Base-by-base conservation (phyloP, 2,888 invertebrate species). In the Cryptocheilus praepositus region DNA sequence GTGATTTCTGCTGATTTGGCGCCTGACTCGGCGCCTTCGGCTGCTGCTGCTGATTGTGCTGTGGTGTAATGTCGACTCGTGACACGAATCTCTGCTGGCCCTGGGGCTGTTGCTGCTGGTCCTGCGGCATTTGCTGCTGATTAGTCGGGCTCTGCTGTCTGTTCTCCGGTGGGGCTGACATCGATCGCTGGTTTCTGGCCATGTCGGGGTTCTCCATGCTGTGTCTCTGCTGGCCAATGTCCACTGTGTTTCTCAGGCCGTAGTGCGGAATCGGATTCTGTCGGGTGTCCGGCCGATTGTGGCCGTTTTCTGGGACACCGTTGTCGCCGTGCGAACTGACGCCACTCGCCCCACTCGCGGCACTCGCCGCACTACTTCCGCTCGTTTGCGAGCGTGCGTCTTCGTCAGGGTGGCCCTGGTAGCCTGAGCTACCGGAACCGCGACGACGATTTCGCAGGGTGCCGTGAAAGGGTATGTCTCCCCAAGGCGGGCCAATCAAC, bases 141-240 rank as follows among this genome's bases (percentile, higher is more conserved):
- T 77, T 44, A 46, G 62, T 59, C 13, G 70, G 58, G 1, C 53
- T 19, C 57, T 86, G 88, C 52, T 88, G 89, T 44, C 90, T 89
- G 76, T 89, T 91, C 85, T 92, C 93, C 61, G 95, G 94, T 36
- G 95, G 95, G 28, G 95, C 95, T 76, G 95, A 95, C 92, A 94
- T 93, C 61, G 95, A 94, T 84, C 95, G 90, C 77, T 93, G 93
- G 64, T 91, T 91, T 75, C 94, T 91, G 8, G 81, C 84, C 75
- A 91, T 91, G 81, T 90, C 90, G 46, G 90, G 89, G 81, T 91
- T 92, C 49, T 90, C 90, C 81, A 91, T 90, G 77, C 90, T 91
- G 83, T 91, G 92, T 44, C 80, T 85, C 74, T 94, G 93, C 76
- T 94, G 93, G 58, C 95, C 95, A 84, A 95, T 92, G 85, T 95